Evolutionary conservation across 2,888 invertebrate genomes (phyloP), one percentile per base, ranked within the genome.

Genomic region (Stramonita haemastoma): DNA sequence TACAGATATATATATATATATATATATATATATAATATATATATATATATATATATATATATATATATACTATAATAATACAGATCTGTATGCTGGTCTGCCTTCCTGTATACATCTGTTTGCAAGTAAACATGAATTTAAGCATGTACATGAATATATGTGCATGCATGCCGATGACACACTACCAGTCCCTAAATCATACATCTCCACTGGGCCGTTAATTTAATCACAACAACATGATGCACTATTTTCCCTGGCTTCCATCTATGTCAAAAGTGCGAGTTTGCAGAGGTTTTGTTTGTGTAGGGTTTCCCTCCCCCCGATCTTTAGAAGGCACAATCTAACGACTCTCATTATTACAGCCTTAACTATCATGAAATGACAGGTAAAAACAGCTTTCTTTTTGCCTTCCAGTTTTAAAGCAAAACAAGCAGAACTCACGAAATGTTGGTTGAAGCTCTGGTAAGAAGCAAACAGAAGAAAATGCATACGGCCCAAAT

Each of bases 401-500:
- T n/a, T 29, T 26, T 77, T n/a, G 6, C 73, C 13, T n/a, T 6
- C 17, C 17, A 32, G 34, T 79, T 15, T 34, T 15, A 32, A 17
- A 19, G 17, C 34, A 32, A 19, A 22, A 83, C 19, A 26, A 46
- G 15, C 0, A 29, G 19, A 57, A 93, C 94, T 94, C 91, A 94
- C 94, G 94, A 92, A 77, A 93, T 91, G 79, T 93, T 92, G 32
- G 95, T 94, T 46, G 93, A 93, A 34, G 94, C 93, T 86, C 94
- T 91, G n/a, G 94, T 92, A 60, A 95, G 92, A 4, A 93, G 90
- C 8, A 95, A 29, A 90, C 94, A 94, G 5, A 94, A 79, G 46
- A 94, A 91, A 5, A 95, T 36, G 79, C 93, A 92, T 22, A 95
- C 46, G 0, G 92, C 91, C 95, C 95, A 95, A 22, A 95, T 90